Percentiles rank a stretch among this genome's conserved stretches.
Conservation (phyloP, 1,140 invertebrate genomes). For the Pseudomyrmex cubaensis region DNA sequence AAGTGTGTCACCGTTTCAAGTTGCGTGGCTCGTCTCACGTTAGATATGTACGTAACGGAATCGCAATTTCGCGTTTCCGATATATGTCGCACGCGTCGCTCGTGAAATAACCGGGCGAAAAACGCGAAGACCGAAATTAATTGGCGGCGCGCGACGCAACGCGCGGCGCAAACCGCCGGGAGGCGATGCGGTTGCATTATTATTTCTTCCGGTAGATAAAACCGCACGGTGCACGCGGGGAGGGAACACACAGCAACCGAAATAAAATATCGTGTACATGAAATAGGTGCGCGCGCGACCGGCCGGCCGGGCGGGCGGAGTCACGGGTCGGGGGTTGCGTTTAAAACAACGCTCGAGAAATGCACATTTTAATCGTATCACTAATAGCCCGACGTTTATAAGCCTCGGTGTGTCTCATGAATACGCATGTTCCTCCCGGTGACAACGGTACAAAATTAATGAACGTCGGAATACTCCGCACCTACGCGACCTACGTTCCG, state of each 20-base stretch:
- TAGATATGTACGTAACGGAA: conserved; percentile 27
- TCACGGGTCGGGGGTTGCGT: conserved; percentile 69
- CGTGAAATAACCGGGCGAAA: conserved; percentile 49
- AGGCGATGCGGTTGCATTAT: conserved; percentile 64
- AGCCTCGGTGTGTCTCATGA: conserved; percentile 80
- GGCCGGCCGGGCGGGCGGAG: conserved; percentile 38
- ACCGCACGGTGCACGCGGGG: conserved; percentile 1
- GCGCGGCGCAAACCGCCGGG: conserved; percentile 55
- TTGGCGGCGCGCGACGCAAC: conserved; percentile 22
- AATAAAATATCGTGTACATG: conserved; percentile 64
- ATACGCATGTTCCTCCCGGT: conserved; percentile 77
- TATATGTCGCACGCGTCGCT: conserved; percentile 34
- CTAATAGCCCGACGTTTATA: conserved; percentile 80
- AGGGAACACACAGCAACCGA: conserved; percentile 7
- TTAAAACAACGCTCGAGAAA: conserved; percentile 78
- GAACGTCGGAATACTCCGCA: conserved; percentile 68
- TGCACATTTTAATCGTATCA: conserved; percentile 82
- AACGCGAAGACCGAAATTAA: conserved; percentile 53
- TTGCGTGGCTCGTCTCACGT: not conserved
- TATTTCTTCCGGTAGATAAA: conserved; percentile 74
- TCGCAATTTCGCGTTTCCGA: conserved; percentile 27
- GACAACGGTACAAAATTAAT: conserved; percentile 79
- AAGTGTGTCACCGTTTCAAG: conserved; percentile 20
- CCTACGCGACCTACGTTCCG: conserved; percentile 35
- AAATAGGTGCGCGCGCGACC: conserved; percentile 47